Evolutionary conservation across 2,113 vertebrate species (phyloP), one percentile per base, ranked within the genome.

Genomic region (Silurus glanis): DNA sequence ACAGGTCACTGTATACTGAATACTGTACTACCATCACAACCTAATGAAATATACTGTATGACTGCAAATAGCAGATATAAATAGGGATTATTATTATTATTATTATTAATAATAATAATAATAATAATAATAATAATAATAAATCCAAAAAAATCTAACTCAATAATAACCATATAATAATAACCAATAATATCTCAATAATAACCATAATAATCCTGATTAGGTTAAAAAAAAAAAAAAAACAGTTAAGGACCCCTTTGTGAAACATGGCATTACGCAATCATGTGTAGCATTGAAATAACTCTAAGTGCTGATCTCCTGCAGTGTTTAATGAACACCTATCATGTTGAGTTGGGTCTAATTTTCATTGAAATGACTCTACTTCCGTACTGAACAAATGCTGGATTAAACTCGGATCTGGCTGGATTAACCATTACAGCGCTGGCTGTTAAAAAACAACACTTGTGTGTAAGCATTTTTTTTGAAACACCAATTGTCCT

Each of bases 251-350:
- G 13, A 69, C 28, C 25, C 13, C 71, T 21, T 49, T n/a, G 23
- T 51, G 47, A 55, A 55, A 1, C 5, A 17, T 28, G 13, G 23
- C n/a, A 6, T 28, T 78, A 78, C 25, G 51, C 72, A 76, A 76
- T 49, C 10, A 4, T 64, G 8, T n/a, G 80, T 21, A 49, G 45
- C 10, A 10, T 66, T 82, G 23, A 53, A 82, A 82, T 25, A 67
- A 49, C 45, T 23, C 67, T 49, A 21, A 51, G 17, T n/a, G 23
- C 37, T 67, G 12, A 53, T 0, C 58, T 64, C 79, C 56, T 61
- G 9, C 10, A 2, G 80, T 64, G 59, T 81, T 81, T 81, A 81
- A 66, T 82, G 45, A 67, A 67, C 61, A 82, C 23, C 23, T 67
- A 51, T 51, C 19, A 25, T 53, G 59, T 17, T 17, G 25, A 66